A percentile compares a stretch with the other conserved stretches of the same genome.
These are phyloP conservation scores for Balearica regulorum DNA, from an alignment of 2,797 vertebrate species.

Conservation along the genomic window DNA sequence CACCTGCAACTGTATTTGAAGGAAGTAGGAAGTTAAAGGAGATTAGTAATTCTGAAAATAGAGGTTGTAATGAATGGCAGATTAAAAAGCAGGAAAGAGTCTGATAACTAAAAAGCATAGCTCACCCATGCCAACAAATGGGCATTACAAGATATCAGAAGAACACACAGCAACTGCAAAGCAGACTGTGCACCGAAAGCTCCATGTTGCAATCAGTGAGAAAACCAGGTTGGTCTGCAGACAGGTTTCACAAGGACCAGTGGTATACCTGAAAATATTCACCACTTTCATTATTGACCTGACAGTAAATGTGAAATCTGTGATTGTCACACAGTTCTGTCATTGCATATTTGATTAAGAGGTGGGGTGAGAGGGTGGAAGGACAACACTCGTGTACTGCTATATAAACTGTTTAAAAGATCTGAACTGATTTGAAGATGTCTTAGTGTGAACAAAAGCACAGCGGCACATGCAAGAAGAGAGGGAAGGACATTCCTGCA, in stretches of 20 bases:
- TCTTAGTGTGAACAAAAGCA: neutral
- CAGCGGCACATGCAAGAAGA: neutral
- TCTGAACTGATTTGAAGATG: neutral
- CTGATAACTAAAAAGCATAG: neutral
- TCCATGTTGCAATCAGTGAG: neutral
- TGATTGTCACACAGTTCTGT: neutral
- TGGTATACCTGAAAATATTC: neutral
- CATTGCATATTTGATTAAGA: neutral
- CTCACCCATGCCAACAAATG: neutral
- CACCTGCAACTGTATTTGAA: neutral
- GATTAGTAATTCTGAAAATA: neutral
- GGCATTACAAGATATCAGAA: fast-evolving
- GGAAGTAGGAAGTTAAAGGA: neutral
- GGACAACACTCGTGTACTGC: neutral
- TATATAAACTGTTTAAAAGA: neutral
- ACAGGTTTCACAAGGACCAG: neutral
- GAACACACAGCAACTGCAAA: neutral
- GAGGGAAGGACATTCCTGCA: neutral
- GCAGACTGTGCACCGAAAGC: neutral
- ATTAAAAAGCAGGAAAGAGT: neutral
- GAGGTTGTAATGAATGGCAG: neutral
- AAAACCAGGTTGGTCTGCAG: neutral
- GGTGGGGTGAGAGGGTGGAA: neutral
- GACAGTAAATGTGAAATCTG: neutral
- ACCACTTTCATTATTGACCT: neutral